A percentile compares a stretch with the other conserved stretches of the same genome.
phyloP scores from a whole-genome alignment of 2,113 vertebrate species.

The Raja brachyura region DNA sequence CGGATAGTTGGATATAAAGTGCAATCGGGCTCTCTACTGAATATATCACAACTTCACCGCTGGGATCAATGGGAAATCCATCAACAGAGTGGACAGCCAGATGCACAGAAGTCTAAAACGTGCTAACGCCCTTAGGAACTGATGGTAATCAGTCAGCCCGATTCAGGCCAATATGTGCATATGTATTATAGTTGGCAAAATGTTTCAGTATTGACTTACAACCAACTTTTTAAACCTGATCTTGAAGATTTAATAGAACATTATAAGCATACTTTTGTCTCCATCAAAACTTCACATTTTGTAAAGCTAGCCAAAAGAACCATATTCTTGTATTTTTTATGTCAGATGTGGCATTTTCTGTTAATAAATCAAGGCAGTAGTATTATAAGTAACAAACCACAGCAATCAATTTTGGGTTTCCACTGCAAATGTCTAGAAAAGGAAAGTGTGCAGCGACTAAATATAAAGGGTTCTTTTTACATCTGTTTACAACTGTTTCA shows the following conservation, averaged over 20 bases:
- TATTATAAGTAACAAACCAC: conserved; percentile 34
- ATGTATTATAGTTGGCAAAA: not conserved
- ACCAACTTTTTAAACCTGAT: not conserved
- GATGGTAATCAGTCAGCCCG: no score
- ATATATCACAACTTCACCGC: no score
- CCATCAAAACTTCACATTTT: conserved; percentile 24
- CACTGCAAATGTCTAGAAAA: conserved; percentile 34
- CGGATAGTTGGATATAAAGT: no score
- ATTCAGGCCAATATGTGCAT: not conserved
- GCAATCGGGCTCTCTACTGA: no score
- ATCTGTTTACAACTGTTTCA: conserved; percentile 36
- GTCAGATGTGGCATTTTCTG: conserved; percentile 27
- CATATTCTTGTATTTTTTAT: conserved; percentile 20
- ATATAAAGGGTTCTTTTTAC: conserved; percentile 33
- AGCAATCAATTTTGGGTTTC: conserved; percentile 27
- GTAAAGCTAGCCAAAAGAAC: conserved; percentile 23
- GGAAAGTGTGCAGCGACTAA: conserved; percentile 34
- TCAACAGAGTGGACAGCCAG: no score
- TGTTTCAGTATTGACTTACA: conserved; percentile 13
- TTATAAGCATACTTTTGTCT: not conserved
- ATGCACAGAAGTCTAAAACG: no score
- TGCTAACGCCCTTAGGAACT: no score
- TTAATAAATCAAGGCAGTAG: conserved; percentile 19
- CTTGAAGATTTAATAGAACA: conserved; percentile 15
- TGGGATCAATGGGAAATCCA: no score